These are phyloP conservation scores for Synodontis membranacea DNA, from an alignment of 2,113 vertebrate species.

Conservation along the genomic window DNA sequence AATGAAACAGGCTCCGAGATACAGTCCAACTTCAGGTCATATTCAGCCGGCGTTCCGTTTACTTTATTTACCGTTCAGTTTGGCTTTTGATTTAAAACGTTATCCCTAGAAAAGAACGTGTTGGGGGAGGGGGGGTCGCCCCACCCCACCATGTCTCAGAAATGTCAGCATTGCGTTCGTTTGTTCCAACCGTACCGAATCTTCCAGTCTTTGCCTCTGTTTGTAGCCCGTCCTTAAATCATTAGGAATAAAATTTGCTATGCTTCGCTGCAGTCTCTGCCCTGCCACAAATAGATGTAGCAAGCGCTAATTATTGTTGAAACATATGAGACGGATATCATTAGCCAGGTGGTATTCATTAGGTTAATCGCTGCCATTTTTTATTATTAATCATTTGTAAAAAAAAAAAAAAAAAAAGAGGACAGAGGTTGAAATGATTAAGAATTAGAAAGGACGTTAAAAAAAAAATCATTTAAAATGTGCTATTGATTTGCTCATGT, in stretches of 20 bases:
- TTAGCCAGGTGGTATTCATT: slow-evolving; percentile 89
- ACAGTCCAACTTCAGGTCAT: not conserved
- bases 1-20: not conserved
- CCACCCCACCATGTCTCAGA: not conserved
- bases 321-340: slow-evolving; percentile 87
- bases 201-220: slow-evolving; percentile 25
- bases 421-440: slow-evolving; percentile 88
- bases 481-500: not conserved
- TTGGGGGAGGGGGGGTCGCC: no score
- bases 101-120: not conserved
- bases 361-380: slow-evolving; percentile 92
- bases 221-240: slow-evolving; percentile 52
- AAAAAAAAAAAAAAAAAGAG: slow-evolving; percentile 53
- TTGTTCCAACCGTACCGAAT: slow-evolving; percentile 19
- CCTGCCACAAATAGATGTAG: slow-evolving; percentile 77
- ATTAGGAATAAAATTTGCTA: slow-evolving; percentile 69
- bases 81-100: not conserved
- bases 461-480: not conserved
- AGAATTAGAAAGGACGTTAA: slow-evolving; percentile 63
- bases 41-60: not conserved
- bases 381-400: slow-evolving; percentile 94
- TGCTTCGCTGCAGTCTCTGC: slow-evolving; percentile 73
- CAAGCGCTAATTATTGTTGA: slow-evolving; percentile 87
- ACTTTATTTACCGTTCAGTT: slow-evolving; percentile 7
- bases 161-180: slow-evolving; percentile 8